These are phyloP conservation scores for Gymnoscopelus microlampas DNA, from an alignment of 2,797 vertebrate genomes.

Conservation along the genomic window DNA sequence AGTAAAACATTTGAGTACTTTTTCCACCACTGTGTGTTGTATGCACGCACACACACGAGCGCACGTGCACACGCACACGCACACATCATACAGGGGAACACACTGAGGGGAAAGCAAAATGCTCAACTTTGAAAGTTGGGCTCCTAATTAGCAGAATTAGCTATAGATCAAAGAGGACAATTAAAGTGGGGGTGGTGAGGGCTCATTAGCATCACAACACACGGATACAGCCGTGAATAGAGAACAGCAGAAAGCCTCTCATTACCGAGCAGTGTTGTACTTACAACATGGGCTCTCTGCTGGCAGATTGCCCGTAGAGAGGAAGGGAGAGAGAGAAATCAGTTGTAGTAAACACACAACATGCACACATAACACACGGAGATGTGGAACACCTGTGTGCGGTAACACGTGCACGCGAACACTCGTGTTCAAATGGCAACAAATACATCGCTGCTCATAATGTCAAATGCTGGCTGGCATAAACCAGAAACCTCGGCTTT, in stretches of 20 bases:
- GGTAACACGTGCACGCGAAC: conserved; percentile 4
- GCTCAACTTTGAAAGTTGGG: conserved; percentile 78
- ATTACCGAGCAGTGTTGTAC: conserved; percentile 63
- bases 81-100: conserved; percentile 21
- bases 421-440: not conserved
- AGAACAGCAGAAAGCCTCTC: conserved; percentile 67
- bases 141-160: conserved; percentile 88
- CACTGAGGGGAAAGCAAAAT: conserved; percentile 70
- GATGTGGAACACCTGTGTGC: conserved; percentile 23
- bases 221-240: conserved; percentile 74
- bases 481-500: conserved; percentile 74
- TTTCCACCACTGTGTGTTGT: no score
- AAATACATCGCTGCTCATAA: conserved; percentile 18
- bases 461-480: conserved; percentile 61
- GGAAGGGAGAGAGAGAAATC: conserved; percentile 15
- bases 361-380: conserved; percentile 17
- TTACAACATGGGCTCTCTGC: conserved; percentile 41
- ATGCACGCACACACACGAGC: not conserved
- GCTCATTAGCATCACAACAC: conserved; percentile 92
- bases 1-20: no score
- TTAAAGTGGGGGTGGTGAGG: conserved; percentile 86
- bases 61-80: not conserved
- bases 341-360: not conserved
- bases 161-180: conserved; percentile 93
- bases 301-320: conserved; percentile 39